Conservation (phyloP, 2,888 invertebrate species). For the Caenorhabditis sinica region DNA sequence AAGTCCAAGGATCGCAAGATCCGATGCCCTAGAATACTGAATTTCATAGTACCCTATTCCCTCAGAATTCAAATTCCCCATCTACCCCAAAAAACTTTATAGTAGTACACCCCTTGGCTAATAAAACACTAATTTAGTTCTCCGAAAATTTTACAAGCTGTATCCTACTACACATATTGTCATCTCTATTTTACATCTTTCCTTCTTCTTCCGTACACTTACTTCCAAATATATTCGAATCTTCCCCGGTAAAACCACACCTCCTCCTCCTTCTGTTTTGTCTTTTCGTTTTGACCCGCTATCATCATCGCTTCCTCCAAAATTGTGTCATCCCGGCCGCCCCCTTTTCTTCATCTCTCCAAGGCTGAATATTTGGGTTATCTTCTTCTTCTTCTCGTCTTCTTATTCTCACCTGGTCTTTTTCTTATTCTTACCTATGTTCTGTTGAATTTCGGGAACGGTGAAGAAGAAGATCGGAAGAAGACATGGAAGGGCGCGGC, state of each 20-base stretch:
- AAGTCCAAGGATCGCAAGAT: too few species aligned
- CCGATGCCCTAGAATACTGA: too few species aligned
- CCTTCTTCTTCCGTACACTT: background rate
- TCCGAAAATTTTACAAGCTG: background rate
- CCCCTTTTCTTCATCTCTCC: constrained; percentile 17
- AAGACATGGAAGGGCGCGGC: constrained; percentile 49
- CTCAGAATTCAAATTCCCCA: background rate
- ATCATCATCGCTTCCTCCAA: constrained; percentile 60
- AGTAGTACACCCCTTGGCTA: background rate
- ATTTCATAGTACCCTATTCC: too few species aligned
- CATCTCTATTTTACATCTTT: constrained; percentile 14
- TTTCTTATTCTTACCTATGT: constrained; percentile 17
- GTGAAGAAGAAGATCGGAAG: constrained; percentile 16
- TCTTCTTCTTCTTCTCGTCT: constrained; percentile 32
- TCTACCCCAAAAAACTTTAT: too few species aligned
- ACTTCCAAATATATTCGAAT: constrained; percentile 12
- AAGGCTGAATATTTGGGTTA: constrained; percentile 64
- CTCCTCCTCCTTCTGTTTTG: background rate
- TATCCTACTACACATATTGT: background rate
- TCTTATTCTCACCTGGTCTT: constrained; percentile 41
- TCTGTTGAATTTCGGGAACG: constrained; percentile 59
- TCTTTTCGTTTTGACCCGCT: constrained; percentile 44
- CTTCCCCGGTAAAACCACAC: constrained; percentile 33
- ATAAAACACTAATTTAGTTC: constrained; percentile 1
- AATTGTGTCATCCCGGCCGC: constrained; percentile 54